Evolutionary conservation across 1,140 invertebrate genomes (phyloP).

Genomic region (Saccostrea echinata): DNA sequence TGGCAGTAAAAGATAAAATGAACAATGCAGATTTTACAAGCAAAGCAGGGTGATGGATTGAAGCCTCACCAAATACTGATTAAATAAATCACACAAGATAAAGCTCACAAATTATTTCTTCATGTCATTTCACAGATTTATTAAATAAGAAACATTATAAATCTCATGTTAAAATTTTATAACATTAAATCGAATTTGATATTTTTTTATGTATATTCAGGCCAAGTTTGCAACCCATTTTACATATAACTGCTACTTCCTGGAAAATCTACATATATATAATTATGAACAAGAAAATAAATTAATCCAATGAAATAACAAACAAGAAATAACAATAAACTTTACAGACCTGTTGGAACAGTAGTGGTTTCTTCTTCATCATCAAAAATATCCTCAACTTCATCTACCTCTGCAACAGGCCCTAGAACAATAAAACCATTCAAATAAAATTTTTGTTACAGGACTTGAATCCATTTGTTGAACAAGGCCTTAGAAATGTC

Average conservation of each 20-base stretch:
- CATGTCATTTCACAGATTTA: not conserved
- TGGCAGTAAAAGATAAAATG: too few species aligned
- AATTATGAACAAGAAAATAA: not conserved
- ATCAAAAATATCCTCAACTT: conserved; percentile 70
- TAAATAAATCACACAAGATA: not conserved
- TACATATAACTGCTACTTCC: not conserved
- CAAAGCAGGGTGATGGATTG: conserved; percentile 12
- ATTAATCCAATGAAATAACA: not conserved
- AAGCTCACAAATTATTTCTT: not conserved
- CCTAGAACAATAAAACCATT: conserved; percentile 59
- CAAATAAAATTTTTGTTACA: not conserved
- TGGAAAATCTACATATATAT: not conserved
- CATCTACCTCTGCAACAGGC: conserved; percentile 75
- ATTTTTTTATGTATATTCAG: not conserved
- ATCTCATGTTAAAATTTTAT: not conserved
- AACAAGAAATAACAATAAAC: not conserved
- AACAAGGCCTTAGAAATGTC: not conserved
- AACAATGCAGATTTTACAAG: conserved; percentile 25
- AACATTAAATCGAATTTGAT: not conserved
- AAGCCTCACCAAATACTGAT: conserved; percentile 9
- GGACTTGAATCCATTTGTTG: not conserved
- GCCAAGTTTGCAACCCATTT: not conserved
- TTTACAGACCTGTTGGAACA: not conserved
- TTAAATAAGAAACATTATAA: too few species aligned
- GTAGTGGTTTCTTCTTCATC: conserved; percentile 65